Base-by-base conservation (phyloP, 2,888 invertebrate genomes). In the Ischnus inquisitorius region DNA sequence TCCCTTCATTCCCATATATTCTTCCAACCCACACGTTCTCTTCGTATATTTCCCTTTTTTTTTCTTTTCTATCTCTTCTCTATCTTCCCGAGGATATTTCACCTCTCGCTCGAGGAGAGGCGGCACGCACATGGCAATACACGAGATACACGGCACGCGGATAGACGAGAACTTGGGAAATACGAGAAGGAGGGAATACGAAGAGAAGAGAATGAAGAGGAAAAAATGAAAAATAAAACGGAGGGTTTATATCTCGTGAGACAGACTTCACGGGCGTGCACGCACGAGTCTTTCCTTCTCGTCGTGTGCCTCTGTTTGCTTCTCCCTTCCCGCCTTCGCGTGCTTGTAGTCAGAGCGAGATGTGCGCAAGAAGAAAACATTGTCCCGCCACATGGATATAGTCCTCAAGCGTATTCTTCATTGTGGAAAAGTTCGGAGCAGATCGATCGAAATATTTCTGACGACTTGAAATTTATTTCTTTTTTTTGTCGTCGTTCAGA, bases 251-350 rank as follows among this genome's bases (percentile, higher is more conserved):
- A 79, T 76, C 71, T 83, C 71, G 76, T 65, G 68, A 72, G 67
- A 16, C 48, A 60, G 62, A 74, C 74, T 57, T 60, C 41, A 39
- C 51, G 72, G 51, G 74, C 48, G 76, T 82, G 39, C 79, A 81
- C 65, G 78, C 83, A 82, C 71, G 77, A 79, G 71, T 62, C 67
- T 69, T 39, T 68, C 43, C n/a, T n/a, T 71, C 51, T 79, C 60
- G 83, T 83, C 86, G 88, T 82, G 84, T 81, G 86, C 81, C 84
- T 84, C 65, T 87, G 72, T 90, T 89, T 88, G 87, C 84, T 79
- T 87, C 86, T 83, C 60, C 71, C 76, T 71, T 46, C 57, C 57
- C 41, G 34, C 57, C 22, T 60, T 68, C 60, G 8, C 51, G 51
- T 72, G 68, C 48, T 43, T 62, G 62, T 19, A 14, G 34, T 64